These are phyloP conservation scores for Taenioides sp. DNA, from an alignment of 2,797 vertebrate genomes.

Conservation along the genomic window DNA sequence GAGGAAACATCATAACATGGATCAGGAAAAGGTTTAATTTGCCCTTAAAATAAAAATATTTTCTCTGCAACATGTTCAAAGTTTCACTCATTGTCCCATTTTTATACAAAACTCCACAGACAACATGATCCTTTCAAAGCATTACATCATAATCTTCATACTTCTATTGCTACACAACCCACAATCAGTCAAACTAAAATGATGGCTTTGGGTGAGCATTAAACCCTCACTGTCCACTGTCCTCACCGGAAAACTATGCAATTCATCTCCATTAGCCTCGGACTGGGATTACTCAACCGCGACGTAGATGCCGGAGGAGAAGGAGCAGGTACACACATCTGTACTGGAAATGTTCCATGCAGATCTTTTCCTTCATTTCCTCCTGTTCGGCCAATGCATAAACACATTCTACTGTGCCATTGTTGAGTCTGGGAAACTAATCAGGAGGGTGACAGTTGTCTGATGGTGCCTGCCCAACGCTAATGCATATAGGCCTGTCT, in stretches of 20 bases:
- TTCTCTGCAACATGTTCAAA: background rate
- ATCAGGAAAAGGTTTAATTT: no score
- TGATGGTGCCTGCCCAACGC: constrained; percentile 6
- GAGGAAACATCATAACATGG: no score
- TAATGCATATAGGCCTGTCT: constrained; percentile 12
- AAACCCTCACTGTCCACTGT: constrained; percentile 5
- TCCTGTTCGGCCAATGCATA: background rate
- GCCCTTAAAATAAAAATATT: background rate
- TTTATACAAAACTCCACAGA: background rate
- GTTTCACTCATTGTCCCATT: background rate
- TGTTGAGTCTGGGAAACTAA: constrained; percentile 24
- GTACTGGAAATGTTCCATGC: background rate
- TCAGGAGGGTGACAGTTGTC: constrained; percentile 32
- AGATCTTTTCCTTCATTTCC: constrained; percentile 3
- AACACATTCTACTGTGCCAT: constrained; percentile 3
- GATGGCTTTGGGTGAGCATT: background rate
- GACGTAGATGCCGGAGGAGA: background rate
- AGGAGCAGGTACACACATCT: background rate
- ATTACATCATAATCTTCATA: background rate
- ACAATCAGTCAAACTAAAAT: background rate
- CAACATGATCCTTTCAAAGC: background rate
- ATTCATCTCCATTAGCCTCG: constrained; percentile 7
- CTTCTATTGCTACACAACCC: background rate
- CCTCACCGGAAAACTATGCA: constrained; percentile 11
- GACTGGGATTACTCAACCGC: background rate